Percentiles rank a stretch among this genome's conserved stretches.
Evolutionary conservation across 2,113 vertebrate genomes (phyloP).

Genomic region (Heliornis fulica): DNA sequence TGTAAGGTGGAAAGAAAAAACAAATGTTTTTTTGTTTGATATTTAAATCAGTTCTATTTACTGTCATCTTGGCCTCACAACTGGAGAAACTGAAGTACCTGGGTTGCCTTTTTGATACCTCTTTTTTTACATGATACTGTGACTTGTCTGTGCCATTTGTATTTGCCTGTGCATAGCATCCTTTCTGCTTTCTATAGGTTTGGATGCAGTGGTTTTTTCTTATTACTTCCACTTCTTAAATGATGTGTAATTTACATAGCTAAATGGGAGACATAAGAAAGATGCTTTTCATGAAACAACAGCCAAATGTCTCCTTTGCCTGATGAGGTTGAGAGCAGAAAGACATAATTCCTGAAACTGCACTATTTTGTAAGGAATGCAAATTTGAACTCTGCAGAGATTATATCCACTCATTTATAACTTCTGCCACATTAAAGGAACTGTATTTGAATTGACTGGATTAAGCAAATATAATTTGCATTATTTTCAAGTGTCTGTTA

Average conservation of each 20-base stretch:
- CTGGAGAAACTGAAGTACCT: background rate
- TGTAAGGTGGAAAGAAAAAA: background rate
- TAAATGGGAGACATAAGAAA: background rate
- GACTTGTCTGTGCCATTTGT: background rate
- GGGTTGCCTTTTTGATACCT: background rate
- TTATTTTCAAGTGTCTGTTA: background rate
- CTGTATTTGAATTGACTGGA: background rate
- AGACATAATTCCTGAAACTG: background rate
- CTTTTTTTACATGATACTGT: background rate
- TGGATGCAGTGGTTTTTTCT: fast-evolving
- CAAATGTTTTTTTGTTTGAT: background rate
- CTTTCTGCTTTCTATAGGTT: background rate
- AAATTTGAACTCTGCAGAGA: background rate
- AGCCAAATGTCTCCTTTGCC: background rate
- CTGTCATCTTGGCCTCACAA: background rate
- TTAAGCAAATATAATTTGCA: background rate
- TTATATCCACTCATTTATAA: background rate
- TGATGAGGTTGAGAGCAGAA: background rate
- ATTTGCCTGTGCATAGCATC: background rate
- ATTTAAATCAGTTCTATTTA: background rate
- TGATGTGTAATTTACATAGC: background rate
- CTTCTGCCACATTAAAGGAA: background rate
- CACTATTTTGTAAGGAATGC: background rate
- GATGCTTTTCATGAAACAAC: background rate
- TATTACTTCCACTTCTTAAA: background rate